phyloP scores from a whole-genome alignment of 2,113 vertebrate genomes.

The Triplophysa rosa region DNA sequence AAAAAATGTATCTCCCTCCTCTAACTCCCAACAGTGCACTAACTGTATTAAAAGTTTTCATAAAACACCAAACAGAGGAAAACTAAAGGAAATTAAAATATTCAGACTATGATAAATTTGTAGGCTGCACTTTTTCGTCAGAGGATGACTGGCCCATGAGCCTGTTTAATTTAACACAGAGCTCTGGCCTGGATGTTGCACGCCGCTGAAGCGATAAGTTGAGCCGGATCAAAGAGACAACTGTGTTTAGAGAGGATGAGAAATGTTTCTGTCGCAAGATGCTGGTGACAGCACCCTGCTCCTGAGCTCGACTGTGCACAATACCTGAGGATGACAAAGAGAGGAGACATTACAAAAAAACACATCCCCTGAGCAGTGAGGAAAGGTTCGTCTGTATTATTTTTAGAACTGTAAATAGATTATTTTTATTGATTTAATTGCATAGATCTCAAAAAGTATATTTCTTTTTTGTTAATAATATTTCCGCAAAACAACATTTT shows the following conservation, averaged over 20 bases:
- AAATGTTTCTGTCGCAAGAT: constrained; percentile 6
- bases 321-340: not conserved
- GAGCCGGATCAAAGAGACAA: not conserved
- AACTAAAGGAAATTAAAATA: not conserved
- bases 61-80: not conserved
- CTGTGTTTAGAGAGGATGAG: constrained; percentile 28
- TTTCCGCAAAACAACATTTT: too few relatives aligned
- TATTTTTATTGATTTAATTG: too few relatives aligned
- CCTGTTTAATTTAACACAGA: constrained; percentile 16
- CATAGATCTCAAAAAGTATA: too few relatives aligned
- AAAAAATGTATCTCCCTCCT: constrained; percentile 16
- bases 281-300: not conserved
- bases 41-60: constrained; percentile 22
- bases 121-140: constrained; percentile 12
- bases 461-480: too few relatives aligned
- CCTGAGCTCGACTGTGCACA: not conserved
- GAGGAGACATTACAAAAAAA: not conserved
- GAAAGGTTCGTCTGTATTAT: too few relatives aligned
- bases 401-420: too few relatives aligned
- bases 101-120: constrained; percentile 12
- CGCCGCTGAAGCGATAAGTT: not conserved
- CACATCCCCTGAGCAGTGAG: too few relatives aligned
- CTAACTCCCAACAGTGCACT: constrained; percentile 13
- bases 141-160: constrained; percentile 11
- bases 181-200: not conserved